Evolutionary conservation across 2,888 invertebrate genomes (phyloP), one percentile per base, ranked within the genome.

Genomic region (Nezara viridula): DNA sequence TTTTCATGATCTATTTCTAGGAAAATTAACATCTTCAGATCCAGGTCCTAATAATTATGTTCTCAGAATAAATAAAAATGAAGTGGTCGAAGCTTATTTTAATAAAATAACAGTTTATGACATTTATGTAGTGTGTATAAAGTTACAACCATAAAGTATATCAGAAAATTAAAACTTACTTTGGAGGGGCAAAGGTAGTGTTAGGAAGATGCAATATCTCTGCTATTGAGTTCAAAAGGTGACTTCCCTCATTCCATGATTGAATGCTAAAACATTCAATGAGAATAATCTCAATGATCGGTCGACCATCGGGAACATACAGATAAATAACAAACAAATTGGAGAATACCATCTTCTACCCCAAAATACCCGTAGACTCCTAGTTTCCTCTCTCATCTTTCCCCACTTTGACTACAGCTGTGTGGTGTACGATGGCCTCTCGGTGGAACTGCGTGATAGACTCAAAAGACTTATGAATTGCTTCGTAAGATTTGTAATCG

Each of bases 161-260:
- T 32, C 21, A 37, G 16, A 37, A 32, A 37, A n/a, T 27, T 86
- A 85, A 89, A 24, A 90, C 92, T 94, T 94, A 95, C 96, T 95
- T 94, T 91, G 95, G 94, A 92, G 95, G 95, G 24, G 94, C 94
- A 91, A 96, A 95, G 49, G 94, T 94, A 90, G 94, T 93, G 87
- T 94, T 94, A 91, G 95, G 95, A 91, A 96, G 93, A 90, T 95
- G 95, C 92, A 97, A 94, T 92, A 96, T 94, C 92, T 95, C 95
- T 91, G 95, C 95, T 91, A 94, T 92, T 92, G 94, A 95, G 91
- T 94, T 93, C 90, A 97, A 96, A 91, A 97, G 95, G 86, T 95
- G 94, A 91, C 95, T 94, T 86, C 97, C 97, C 92, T 96, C 95
- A 89, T 94, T 93, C 97, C 97, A 97, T 32, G 94, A 94, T 90